phyloP scores from a whole-genome alignment of 2,797 vertebrate genomes.

The Podargus strigoides region DNA sequence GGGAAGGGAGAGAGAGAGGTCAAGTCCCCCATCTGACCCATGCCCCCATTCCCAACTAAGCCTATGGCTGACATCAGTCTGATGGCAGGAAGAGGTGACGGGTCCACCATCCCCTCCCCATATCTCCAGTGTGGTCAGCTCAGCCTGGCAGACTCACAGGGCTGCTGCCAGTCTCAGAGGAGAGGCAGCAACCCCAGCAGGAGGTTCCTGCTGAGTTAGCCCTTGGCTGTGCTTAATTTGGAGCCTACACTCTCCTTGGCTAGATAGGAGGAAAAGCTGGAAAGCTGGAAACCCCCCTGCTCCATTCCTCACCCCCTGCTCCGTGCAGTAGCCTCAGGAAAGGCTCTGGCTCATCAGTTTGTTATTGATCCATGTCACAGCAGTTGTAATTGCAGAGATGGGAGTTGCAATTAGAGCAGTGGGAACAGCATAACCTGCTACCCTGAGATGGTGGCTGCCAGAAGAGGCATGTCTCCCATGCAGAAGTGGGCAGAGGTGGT shows the following conservation, averaged over 20 bases:
- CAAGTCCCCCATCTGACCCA: not conserved
- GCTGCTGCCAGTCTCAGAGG: not conserved
- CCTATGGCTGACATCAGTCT: not conserved
- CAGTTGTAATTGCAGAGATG: not conserved
- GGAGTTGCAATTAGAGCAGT: not conserved
- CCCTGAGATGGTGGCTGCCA: not conserved
- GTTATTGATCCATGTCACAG: not conserved
- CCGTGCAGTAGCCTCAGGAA: not conserved
- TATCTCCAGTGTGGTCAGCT: not conserved
- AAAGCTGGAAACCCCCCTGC: not conserved
- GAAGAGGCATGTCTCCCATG: not conserved
- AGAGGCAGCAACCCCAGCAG: accelerated
- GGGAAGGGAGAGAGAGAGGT: not conserved
- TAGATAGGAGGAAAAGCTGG: not conserved
- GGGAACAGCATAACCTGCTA: not conserved
- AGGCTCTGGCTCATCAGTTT: not conserved
- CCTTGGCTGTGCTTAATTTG: not conserved
- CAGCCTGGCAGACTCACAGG: not conserved
- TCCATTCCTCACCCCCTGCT: not conserved
- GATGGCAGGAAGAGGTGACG: not conserved
- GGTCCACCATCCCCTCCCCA: not conserved
- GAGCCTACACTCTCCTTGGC: not conserved
- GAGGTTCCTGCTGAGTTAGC: not conserved
- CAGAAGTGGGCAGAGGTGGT: not conserved
- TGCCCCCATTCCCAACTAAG: not conserved